Percentiles rank a stretch among this genome's conserved stretches.
Evolutionary conservation across 2,113 vertebrate species (phyloP).

Genomic region (Hippocampus mohnikei): DNA sequence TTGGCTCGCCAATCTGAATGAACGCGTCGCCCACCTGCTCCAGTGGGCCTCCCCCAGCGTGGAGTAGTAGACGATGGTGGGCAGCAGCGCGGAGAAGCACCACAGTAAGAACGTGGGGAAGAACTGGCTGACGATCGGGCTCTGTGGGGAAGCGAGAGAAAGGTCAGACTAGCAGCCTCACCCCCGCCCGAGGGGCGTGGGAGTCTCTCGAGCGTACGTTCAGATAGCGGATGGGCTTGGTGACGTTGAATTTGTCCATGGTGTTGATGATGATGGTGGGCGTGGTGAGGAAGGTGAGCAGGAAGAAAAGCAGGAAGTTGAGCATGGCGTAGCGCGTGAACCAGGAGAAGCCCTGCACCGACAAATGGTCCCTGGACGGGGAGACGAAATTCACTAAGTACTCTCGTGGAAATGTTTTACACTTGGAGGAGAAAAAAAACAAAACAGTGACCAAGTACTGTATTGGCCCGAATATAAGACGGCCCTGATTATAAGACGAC

Average conservation of each 20-base stretch:
- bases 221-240: conserved; percentile 84
- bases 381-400: neutral
- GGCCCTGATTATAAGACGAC: too few species aligned
- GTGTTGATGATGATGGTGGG: conserved; percentile 90
- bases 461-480: too few species aligned
- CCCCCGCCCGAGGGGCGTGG: rapidly evolving
- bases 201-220: conserved; percentile 78
- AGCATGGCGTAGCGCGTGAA: conserved; percentile 78
- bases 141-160: conserved; percentile 58
- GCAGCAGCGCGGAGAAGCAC: conserved; percentile 88
- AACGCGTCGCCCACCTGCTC: conserved; percentile 78
- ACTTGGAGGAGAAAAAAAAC: too few species aligned
- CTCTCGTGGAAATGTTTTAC: too few species aligned
- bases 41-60: conserved; percentile 88
- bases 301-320: conserved; percentile 82
- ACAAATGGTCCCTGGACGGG: conserved; percentile 83
- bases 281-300: conserved; percentile 93
- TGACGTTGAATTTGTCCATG: conserved; percentile 94
- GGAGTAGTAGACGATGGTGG: conserved; percentile 91
- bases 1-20: neutral
- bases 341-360: conserved; percentile 80
- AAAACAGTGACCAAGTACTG: too few species aligned
- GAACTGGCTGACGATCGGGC: conserved; percentile 90
- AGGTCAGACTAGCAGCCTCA: neutral
- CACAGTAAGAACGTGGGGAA: conserved; percentile 93